Evolutionary conservation across 2,888 invertebrate genomes (phyloP), one percentile per base, ranked within the genome.

Genomic region (Girardia tigrina): DNA sequence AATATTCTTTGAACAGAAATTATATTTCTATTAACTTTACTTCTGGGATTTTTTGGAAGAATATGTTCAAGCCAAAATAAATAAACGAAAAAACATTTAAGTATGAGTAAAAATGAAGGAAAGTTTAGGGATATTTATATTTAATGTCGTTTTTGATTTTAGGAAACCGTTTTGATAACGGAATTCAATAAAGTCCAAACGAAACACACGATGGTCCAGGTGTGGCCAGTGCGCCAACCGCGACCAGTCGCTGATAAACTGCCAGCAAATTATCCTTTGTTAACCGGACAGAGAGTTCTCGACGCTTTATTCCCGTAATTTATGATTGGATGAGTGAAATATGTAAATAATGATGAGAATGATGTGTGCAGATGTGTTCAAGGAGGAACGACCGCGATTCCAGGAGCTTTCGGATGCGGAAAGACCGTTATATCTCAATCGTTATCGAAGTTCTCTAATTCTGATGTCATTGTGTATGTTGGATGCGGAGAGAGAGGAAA

Each of bases 361-460:
- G n/a, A n/a, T n/a, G n/a, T n/a, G 94, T 56, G 0, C 84, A 91
- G 91, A 2, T 94, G 94, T 84, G 95, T 97, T 26, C 94, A 94
- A 86, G 97, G 97, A 78, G 97, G 97, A 79, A 97, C 97, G 69
- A 97, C 97, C 0, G 95, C 95, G 82, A 95, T 97, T 86, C 95
- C 95, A 81, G 97, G 98, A 77, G 98, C 98, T 82, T 98, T 99
- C 87, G 98, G 98, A 85, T 99, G 98, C 86, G 98, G 98, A 81
- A 99, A 99, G 88, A 99, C 98, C 85, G 98, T 99, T 82, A 98
- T 99, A 86, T 98, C 97, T 4, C 98, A 98, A 86, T 92, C 98
- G 0, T 87, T 99, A 78, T 98, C 97, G 81, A 99, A 99, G 86
- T 99, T 94, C 86, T 97, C 95, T 83, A 99, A 99, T 88, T 95